Evolutionary conservation across 2,113 vertebrate genomes (phyloP).

Genomic region (Pseudorectes ferrugineus): DNA sequence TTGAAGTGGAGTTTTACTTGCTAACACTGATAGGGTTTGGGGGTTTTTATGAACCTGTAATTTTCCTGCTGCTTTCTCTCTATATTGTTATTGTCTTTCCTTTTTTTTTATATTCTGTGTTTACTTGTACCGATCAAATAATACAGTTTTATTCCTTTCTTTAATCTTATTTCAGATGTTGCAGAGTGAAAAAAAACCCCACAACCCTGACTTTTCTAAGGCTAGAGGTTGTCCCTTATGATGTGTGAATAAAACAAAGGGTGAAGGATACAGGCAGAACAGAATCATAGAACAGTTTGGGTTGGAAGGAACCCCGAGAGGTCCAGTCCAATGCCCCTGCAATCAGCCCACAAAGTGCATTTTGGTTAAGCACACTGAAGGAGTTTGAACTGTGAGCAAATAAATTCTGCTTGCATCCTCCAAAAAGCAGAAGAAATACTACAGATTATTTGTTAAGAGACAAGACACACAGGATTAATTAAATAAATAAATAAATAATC

Average conservation of each 20-base stretch:
- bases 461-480: background rate
- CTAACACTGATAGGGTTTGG: background rate
- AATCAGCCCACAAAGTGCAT: background rate
- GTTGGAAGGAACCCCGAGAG: background rate
- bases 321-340: rapidly evolving
- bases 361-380: background rate
- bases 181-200: background rate
- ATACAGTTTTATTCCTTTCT: background rate
- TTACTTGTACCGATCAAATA: background rate
- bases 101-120: background rate
- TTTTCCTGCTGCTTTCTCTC: background rate
- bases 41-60: background rate
- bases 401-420: background rate
- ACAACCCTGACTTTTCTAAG: background rate
- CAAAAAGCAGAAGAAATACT: background rate
- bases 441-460: background rate
- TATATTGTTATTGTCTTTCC: rapidly evolving
- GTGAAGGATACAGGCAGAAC: background rate
- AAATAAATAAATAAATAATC: background rate
- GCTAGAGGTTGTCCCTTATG: background rate
- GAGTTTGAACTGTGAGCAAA: background rate
- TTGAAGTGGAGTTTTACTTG: background rate
- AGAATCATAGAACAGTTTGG: background rate
- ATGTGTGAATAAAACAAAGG: background rate
- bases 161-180: background rate